Base-by-base conservation (phyloP, 2,797 vertebrate genomes). In the Hipposideros larvatus region DNA sequence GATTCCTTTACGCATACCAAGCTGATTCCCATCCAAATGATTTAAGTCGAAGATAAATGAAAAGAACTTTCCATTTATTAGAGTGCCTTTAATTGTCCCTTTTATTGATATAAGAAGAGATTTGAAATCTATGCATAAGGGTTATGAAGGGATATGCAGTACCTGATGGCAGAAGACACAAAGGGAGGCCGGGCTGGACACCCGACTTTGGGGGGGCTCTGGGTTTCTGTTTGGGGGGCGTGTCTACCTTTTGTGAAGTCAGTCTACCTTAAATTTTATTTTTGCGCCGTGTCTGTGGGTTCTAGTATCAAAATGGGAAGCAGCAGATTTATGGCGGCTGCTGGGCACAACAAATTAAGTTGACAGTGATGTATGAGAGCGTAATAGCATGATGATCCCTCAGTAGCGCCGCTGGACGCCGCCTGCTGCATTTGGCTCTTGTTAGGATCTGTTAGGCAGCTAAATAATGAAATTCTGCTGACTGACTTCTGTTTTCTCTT, bases 301-400 rank as follows among this genome's bases (percentile, higher is more conserved):
- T 98, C 98, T 97, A 97, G 99, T 98, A 98, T 98, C 98, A 98
- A 98, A 99, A 99, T 99, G 98, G 98, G 99, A 99, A 99, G 99
- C 99, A 99, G 99, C 99, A 99, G 99, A 99, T 99, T 99, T 99
- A 99, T 99, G 99, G 99, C 97, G 98, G 99, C 99, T 99, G 99
- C 99, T 99, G 99, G 99, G 99, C 99, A 99, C 99, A 99, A 99
- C 99, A 99, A 99, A 99, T 99, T 99, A 99, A 99, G 99, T 98
- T 99, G 99, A 99, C 99, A 99, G 99, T 99, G 99, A 99, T 99
- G 99, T 99, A 99, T 99, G 99, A 99, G 99, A 98, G 98, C 98
- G 98, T 98, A 98, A 99, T 98, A 98, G 99, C 99, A 98, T 93
- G 97, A 98, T 98, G 99, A 99, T 99, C 99, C 98, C 98, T 98